Percentiles rank a stretch among this genome's conserved stretches.
Conservation (phyloP, 2,888 invertebrate genomes). For the Hartigia nigra region DNA sequence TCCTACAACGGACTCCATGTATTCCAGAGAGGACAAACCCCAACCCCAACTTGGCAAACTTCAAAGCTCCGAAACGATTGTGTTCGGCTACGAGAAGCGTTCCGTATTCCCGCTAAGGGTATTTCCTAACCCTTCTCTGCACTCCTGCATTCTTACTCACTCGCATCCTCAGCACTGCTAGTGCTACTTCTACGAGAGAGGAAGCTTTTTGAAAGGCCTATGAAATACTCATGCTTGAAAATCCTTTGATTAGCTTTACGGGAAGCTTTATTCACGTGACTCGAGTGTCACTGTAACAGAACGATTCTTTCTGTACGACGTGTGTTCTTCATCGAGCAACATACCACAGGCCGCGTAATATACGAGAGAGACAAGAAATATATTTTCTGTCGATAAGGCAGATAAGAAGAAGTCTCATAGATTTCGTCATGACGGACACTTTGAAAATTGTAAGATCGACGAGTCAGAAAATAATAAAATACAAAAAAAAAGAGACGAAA, state of each 20-base stretch:
- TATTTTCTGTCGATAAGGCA: neutral
- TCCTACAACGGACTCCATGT: no score
- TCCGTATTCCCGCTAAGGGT: constrained; percentile 36
- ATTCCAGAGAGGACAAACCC: constrained; percentile 7
- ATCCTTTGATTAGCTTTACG: constrained; percentile 55
- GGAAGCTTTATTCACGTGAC: neutral
- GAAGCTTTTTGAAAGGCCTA: neutral
- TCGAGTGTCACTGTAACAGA: neutral
- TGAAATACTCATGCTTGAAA: constrained; percentile 13
- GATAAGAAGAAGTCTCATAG: neutral
- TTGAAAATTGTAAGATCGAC: neutral
- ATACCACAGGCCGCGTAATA: neutral
- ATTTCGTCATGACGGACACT: neutral
- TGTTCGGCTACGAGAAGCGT: constrained; percentile 44
- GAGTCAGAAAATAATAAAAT: neutral
- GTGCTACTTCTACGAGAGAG: neutral
- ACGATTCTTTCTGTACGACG: neutral
- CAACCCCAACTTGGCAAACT: constrained; percentile 40
- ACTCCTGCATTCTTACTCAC: constrained; percentile 20
- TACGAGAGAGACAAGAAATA: neutral
- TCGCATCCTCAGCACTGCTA: constrained; percentile 15
- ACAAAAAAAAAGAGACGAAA: neutral
- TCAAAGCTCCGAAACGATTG: constrained; percentile 59
- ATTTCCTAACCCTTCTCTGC: constrained; percentile 38
- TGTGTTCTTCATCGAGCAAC: neutral